Evolutionary conservation across 2,888 invertebrate genomes (phyloP).

Genomic region (Dinocampus coccinellae): DNA sequence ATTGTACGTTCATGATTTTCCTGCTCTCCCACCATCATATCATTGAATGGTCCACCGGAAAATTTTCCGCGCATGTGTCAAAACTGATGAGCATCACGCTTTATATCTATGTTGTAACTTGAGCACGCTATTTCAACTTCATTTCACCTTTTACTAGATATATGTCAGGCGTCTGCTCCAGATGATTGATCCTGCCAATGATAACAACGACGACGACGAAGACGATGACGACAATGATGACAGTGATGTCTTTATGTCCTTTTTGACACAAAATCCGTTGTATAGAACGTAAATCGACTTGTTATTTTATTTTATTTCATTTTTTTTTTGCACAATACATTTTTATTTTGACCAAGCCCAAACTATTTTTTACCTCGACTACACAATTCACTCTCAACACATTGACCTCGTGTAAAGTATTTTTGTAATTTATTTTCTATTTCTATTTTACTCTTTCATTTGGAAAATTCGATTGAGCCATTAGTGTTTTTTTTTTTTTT

Average conservation of each 20-base stretch:
- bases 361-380: not conserved
- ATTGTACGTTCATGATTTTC: conserved; percentile 15
- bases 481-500: not conserved
- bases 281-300: not conserved
- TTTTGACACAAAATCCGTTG: not conserved
- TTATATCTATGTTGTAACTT: conserved; percentile 18
- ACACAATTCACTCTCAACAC: not conserved
- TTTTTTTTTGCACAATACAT: not conserved
- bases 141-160: conserved; percentile 32
- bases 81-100: conserved; percentile 9
- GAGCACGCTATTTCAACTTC: conserved; percentile 13
- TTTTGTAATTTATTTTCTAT: not conserved
- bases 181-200: conserved; percentile 46
- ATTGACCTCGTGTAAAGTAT: not conserved
- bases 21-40: conserved; percentile 10
- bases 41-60: conserved; percentile 9
- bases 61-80: conserved; percentile 26
- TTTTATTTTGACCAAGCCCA: not conserved
- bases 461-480: not conserved
- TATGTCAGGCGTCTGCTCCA: conserved; percentile 45
- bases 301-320: not conserved
- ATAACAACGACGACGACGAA: not conserved
- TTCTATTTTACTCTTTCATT: not conserved
- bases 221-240: not conserved
- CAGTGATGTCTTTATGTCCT: not conserved